Percentiles rank a stretch among this genome's conserved stretches.
phyloP scores from a whole-genome alignment of 2,113 vertebrate genomes.

The Mirounga angustirostris region DNA sequence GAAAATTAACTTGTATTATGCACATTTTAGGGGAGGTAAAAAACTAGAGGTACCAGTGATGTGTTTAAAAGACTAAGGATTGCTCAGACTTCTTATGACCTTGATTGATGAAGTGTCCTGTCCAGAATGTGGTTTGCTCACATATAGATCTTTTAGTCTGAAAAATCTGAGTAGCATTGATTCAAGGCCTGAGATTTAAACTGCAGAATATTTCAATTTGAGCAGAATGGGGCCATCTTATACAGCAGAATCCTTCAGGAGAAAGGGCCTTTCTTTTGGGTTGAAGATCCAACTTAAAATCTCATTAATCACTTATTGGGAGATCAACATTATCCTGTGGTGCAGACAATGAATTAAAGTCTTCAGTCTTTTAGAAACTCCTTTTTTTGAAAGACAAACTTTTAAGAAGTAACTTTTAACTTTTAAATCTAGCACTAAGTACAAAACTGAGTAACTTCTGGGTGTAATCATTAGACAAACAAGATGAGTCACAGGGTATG shows the following conservation, averaged over 20 bases:
- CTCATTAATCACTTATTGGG: background rate
- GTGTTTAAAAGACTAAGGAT: background rate
- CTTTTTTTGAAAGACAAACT: background rate
- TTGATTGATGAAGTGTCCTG: background rate
- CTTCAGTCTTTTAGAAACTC: background rate
- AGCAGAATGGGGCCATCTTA: background rate
- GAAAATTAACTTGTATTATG: background rate
- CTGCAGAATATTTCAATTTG: background rate
- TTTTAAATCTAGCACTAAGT: slow-evolving; percentile 14
- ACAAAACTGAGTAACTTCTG: background rate
- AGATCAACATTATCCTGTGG: background rate
- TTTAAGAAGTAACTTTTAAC: slow-evolving; percentile 20
- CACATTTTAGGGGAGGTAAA: background rate
- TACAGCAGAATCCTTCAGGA: background rate
- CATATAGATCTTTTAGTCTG: background rate
- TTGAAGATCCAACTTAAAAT: background rate
- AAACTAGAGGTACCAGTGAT: background rate
- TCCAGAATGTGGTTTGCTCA: slow-evolving; percentile 1
- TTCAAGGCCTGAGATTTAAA: background rate
- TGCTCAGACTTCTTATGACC: background rate
- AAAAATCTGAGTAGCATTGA: background rate
- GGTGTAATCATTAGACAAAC: background rate
- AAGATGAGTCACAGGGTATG: background rate
- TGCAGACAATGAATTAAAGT: background rate
- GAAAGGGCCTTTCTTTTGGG: background rate